Evolutionary conservation across 92 coral and sea anemone genomes (phyloP).

Genomic region (Parazoanthus swiftii): DNA sequence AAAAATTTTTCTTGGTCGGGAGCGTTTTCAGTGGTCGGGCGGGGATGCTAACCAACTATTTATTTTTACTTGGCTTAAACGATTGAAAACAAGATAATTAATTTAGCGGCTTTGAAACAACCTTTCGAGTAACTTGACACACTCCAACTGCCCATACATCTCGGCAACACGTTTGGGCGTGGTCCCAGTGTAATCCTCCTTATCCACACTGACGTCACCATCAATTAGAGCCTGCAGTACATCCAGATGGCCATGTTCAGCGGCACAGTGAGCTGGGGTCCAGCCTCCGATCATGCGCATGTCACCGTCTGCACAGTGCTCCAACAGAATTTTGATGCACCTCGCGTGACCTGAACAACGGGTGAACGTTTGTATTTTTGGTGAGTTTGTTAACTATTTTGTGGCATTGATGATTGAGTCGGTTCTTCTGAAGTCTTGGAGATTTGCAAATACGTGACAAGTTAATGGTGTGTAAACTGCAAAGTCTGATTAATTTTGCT

Average conservation of each 20-base stretch:
- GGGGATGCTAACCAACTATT: too few species aligned
- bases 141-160: conserved; percentile 65
- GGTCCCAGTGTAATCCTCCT: conserved; percentile 83
- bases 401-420: too few species aligned
- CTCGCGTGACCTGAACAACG: conserved; percentile 58
- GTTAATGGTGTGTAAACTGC: too few species aligned
- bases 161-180: conserved; percentile 83
- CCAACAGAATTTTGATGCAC: conserved; percentile 75
- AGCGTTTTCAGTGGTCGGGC: too few species aligned
- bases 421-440: too few species aligned
- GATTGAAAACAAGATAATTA: too few species aligned
- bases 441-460: too few species aligned
- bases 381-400: too few species aligned
- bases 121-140: conserved; percentile 65
- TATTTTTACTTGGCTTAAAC: too few species aligned
- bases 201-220: conserved; percentile 63
- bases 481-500: too few species aligned
- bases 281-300: conserved; percentile 98
- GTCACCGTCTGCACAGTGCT: conserved; percentile 84
- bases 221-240: conserved; percentile 80
- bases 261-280: conserved; percentile 99
- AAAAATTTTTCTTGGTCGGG: too few species aligned
- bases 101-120: neutral
- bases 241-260: conserved; percentile 79
- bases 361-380: too few species aligned